Evolutionary conservation across 1,140 invertebrate genomes (phyloP), one percentile per base, ranked within the genome.

Genomic region (Marisa cornuarietis): DNA sequence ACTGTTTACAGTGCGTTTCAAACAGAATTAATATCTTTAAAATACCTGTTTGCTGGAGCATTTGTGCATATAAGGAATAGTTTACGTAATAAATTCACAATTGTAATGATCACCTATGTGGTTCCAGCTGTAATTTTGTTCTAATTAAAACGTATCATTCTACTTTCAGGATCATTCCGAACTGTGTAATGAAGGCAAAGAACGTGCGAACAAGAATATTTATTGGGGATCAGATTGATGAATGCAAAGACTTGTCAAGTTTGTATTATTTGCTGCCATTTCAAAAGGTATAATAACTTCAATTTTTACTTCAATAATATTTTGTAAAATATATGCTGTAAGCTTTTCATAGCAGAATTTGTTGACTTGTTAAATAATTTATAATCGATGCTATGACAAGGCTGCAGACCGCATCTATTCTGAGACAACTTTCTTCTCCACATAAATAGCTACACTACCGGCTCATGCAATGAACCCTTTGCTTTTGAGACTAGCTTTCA

Each of bases 141-240:
- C 73, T 72, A 80, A 79, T 78, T 58, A 16, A 76, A 51, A 72
- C 66, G 71, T 74, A 61, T 74, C 79, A 69, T 72, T 79, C 61
- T 81, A 75, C 76, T 87, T 87, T 52, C 83, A 91, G 95, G 88
- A 86, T 96, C 22, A 93, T 99, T 84, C 97, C 97, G 7, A 99
- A 99, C 91, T 97, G 96, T 86, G 96, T 99, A 58, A 98, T 98
- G 93, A 99, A 99, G 93, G 97, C 97, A 0, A 99, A 99, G 91
- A 97, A 95, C 85, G 98, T 99, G 90, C 92, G 96, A 75, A 94
- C 97, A 2, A 93, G 98, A 79, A 94, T 96, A 3, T 99, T 99
- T 89, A 94, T 99, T 69, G 98, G 96, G 0, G 95, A 96, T 90
- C 96, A 94, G 92, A 94, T 99, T 31, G 96, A 99, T 80, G 98